Conservation (phyloP, 2,113 vertebrate species). For the Mormyrus iriodes region DNA sequence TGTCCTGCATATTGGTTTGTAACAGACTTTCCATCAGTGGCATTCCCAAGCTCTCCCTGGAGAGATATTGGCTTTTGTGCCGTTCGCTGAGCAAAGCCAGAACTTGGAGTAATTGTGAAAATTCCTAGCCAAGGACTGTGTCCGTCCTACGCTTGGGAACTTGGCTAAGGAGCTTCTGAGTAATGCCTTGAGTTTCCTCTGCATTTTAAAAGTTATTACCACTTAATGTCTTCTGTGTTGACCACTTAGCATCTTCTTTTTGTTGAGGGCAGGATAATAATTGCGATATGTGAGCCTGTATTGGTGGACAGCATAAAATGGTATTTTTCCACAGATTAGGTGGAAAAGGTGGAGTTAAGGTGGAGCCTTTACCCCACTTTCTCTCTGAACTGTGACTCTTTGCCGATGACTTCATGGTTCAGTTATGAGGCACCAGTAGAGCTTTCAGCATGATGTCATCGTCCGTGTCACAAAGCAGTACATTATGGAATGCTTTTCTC, state of each 20-base stretch:
- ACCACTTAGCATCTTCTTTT: neutral
- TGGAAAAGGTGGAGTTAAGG: too few relatives aligned
- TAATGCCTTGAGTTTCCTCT: neutral
- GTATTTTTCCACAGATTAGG: neutral
- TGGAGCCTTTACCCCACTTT: neutral
- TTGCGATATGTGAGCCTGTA: neutral
- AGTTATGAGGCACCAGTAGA: neutral
- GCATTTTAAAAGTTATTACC: neutral
- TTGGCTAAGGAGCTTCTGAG: neutral
- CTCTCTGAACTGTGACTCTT: neutral
- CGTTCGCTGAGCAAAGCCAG: neutral
- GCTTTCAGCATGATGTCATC: neutral
- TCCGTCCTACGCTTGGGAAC: neutral
- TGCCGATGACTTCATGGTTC: constrained; percentile 4
- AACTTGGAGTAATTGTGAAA: neutral
- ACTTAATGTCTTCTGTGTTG: too few relatives aligned
- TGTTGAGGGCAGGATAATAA: neutral
- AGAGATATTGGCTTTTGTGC: neutral
- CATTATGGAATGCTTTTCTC: neutral
- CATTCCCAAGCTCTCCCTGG: neutral
- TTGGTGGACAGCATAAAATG: neutral
- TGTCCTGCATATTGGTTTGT: neutral
- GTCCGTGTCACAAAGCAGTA: neutral
- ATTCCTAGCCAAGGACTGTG: neutral
- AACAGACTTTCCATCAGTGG: neutral